These are phyloP conservation scores for Rhinolophus ferrumequinum DNA, from an alignment of 2,113 vertebrate species.

Conservation along the genomic window DNA sequence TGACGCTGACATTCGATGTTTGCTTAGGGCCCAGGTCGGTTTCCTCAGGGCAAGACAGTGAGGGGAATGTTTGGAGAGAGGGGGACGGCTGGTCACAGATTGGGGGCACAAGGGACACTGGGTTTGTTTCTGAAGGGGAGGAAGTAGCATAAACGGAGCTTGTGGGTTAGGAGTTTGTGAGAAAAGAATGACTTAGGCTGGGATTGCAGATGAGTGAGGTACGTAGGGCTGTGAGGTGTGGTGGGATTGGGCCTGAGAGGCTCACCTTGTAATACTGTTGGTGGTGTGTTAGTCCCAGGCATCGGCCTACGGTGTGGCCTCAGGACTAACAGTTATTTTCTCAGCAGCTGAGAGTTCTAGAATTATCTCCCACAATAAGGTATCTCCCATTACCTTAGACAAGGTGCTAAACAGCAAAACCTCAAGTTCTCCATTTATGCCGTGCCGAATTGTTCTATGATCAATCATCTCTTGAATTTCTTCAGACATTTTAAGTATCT, in stretches of 20 bases:
- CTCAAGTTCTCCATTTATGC: not conserved
- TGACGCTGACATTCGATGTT: not conserved
- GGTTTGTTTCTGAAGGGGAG: not conserved
- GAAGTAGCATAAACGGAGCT: not conserved
- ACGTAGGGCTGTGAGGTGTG: not conserved
- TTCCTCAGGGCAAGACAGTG: not conserved
- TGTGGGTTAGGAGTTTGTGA: not conserved
- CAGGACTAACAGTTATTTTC: not conserved
- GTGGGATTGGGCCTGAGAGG: not conserved
- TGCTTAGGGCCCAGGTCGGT: not conserved
- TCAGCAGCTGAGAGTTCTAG: not conserved
- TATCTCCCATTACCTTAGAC: not conserved
- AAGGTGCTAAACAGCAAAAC: not conserved
- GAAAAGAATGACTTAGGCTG: not conserved
- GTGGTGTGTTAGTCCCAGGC: not conserved
- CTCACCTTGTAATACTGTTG: not conserved
- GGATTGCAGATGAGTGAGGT: not conserved
- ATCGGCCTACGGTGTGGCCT: not conserved
- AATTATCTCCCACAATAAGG: not conserved
- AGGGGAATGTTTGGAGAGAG: not conserved
- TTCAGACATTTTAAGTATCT: constrained; percentile 31
- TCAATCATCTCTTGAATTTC: constrained; percentile 6
- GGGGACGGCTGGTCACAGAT: not conserved
- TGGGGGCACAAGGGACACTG: not conserved
- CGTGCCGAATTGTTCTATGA: not conserved